Percentiles rank a stretch among this genome's conserved stretches.
phyloP scores from a whole-genome alignment of 2,888 invertebrate species.

The Elegia similella region DNA sequence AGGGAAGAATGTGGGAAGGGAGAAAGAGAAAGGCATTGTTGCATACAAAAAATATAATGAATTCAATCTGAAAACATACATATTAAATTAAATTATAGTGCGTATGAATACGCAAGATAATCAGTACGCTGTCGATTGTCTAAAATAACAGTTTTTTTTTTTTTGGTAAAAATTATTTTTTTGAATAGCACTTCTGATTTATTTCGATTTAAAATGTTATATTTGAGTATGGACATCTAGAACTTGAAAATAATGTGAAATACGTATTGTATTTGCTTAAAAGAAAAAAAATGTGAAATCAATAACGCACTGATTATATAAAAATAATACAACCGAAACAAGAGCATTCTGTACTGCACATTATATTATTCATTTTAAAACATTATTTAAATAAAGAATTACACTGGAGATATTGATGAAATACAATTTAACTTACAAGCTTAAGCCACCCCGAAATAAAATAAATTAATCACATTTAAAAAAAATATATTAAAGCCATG shows the following conservation, averaged over 20 bases:
- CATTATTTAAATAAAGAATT: background rate
- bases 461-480: constrained; percentile 20
- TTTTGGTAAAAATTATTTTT: no score
- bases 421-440: constrained; percentile 4
- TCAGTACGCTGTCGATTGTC: background rate
- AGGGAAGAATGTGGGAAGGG: constrained; percentile 65
- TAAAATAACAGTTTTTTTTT: no score
- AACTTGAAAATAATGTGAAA: no score
- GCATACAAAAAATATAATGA: constrained; percentile 57
- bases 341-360: background rate
- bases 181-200: no score
- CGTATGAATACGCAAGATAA: constrained; percentile 1
- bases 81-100: background rate
- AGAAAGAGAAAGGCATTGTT: constrained; percentile 42
- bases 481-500: constrained; percentile 1
- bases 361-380: background rate
- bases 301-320: constrained; percentile 4
- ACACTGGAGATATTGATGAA: constrained; percentile 3
- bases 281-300: background rate
- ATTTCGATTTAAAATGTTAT: no score
- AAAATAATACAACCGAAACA: background rate
- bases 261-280: background rate
- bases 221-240: no score
- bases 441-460: constrained; percentile 19
- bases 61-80: constrained; percentile 28